phyloP scores from a whole-genome alignment of 2,888 invertebrate species.

The Perithous albicinctus region DNA sequence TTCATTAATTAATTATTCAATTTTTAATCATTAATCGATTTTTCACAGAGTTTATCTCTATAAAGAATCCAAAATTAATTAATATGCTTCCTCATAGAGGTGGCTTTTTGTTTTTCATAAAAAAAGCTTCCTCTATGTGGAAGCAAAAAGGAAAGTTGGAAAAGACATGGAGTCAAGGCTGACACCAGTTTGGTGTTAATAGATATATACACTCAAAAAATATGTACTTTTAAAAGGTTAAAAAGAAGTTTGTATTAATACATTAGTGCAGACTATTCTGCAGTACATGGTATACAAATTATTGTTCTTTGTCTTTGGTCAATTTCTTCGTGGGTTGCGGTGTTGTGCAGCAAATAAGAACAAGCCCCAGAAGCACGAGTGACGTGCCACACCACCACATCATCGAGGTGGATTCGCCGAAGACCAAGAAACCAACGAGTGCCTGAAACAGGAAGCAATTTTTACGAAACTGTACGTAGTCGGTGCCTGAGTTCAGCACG shows the following conservation, averaged over 20 bases:
- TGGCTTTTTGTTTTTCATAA: too few relatives aligned
- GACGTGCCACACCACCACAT: constrained; percentile 91
- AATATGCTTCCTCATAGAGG: too few relatives aligned
- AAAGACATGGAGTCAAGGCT: too few relatives aligned
- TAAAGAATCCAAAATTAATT: too few relatives aligned
- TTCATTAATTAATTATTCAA: too few relatives aligned
- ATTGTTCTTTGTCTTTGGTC: constrained; percentile 55
- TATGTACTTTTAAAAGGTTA: too few relatives aligned
- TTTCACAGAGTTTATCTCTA: too few relatives aligned
- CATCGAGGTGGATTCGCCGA: constrained; percentile 89
- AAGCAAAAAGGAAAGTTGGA: too few relatives aligned
- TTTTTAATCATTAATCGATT: too few relatives aligned
- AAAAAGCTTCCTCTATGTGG: too few relatives aligned
- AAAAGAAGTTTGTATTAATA: neutral
- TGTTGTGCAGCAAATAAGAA: constrained; percentile 85
- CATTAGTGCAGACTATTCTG: neutral
- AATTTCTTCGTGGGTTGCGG: constrained; percentile 23
- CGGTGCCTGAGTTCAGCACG: constrained; percentile 18
- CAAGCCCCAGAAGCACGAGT: constrained; percentile 89
- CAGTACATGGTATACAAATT: neutral
- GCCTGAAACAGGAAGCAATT: constrained; percentile 86
- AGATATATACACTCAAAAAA: too few relatives aligned
- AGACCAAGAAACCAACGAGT: constrained; percentile 89
- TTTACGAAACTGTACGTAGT: neutral
- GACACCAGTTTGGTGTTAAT: too few relatives aligned